Conservation (phyloP, 2,888 invertebrate species). For the Invenusta paracnida region DNA sequence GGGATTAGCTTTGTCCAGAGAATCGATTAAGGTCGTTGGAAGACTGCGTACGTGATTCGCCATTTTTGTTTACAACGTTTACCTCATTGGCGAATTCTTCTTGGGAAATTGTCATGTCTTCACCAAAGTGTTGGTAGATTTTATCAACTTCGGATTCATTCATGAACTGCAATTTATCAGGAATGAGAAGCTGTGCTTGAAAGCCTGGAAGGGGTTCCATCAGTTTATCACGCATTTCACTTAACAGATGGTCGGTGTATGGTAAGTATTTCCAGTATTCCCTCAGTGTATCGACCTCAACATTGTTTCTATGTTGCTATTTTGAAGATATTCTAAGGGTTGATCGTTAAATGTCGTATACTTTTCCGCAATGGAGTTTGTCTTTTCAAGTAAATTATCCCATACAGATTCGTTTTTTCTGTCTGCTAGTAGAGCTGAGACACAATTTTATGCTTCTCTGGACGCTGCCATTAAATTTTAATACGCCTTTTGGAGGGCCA, state of each 20-base stretch:
- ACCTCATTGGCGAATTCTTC: background rate
- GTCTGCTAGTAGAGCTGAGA: background rate
- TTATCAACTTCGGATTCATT: background rate
- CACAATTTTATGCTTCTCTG: background rate
- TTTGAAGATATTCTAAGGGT: background rate
- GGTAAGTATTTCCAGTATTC: background rate
- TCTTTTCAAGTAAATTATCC: background rate
- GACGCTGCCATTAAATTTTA: background rate
- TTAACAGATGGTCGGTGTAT: background rate
- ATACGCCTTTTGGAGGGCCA: background rate
- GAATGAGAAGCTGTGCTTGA: background rate
- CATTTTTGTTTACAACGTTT: background rate
- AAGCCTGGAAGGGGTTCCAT: background rate
- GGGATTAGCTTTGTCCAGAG: background rate
- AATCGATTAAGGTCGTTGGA: background rate
- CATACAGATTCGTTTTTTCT: background rate
- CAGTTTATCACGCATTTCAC: background rate
- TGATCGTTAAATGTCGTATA: background rate
- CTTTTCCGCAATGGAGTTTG: background rate
- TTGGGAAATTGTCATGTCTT: background rate
- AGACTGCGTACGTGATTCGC: background rate
- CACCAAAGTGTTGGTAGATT: background rate
- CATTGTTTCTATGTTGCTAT: background rate
- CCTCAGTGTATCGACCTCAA: background rate
- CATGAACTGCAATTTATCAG: background rate